phyloP scores from a whole-genome alignment of 2,797 vertebrate genomes.

The Tauraco hartlaubi region DNA sequence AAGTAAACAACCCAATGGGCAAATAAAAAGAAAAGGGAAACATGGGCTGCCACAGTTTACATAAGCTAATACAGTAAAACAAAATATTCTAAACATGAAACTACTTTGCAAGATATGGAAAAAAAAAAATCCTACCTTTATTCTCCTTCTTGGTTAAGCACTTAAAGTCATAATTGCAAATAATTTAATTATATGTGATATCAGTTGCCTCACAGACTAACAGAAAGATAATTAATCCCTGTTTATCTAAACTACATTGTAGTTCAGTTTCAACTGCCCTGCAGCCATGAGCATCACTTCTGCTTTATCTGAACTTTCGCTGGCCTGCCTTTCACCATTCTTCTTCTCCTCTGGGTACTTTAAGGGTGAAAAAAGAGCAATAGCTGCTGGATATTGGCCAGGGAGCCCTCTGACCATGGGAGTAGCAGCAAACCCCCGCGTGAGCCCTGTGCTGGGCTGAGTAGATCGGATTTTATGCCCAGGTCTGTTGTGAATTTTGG shows the following conservation, averaged over 20 bases:
- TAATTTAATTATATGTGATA: conserved; percentile 80
- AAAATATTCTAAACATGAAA: conserved; percentile 66
- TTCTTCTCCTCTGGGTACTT: background rate
- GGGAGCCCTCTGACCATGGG: background rate
- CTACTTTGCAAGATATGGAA: conserved; percentile 40
- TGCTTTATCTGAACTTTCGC: conserved; percentile 39
- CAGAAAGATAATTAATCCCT: conserved; percentile 80
- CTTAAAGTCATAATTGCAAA: conserved; percentile 73
- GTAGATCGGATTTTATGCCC: background rate
- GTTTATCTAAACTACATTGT: conserved; percentile 54
- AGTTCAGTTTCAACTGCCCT: conserved; percentile 60
- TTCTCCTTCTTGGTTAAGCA: conserved; percentile 57
- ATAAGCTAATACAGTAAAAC: conserved; percentile 76
- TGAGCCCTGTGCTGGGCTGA: background rate
- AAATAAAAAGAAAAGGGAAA: conserved; percentile 76
- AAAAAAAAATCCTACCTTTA: conserved; percentile 19
- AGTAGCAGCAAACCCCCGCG: rapidly evolving
- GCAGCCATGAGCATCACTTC: conserved; percentile 50
- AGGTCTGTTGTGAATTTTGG: rapidly evolving
- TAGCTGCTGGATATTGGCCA: background rate
- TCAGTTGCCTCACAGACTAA: conserved; percentile 69
- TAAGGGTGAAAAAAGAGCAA: background rate
- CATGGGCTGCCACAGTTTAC: conserved; percentile 65
- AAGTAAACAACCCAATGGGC: conserved; percentile 87
- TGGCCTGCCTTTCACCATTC: background rate